Percentiles rank a stretch among this genome's conserved stretches.
These are phyloP conservation scores for Reinhardtius hippoglossoides DNA, from an alignment of 2,113 vertebrate species.

Conservation along the genomic window DNA sequence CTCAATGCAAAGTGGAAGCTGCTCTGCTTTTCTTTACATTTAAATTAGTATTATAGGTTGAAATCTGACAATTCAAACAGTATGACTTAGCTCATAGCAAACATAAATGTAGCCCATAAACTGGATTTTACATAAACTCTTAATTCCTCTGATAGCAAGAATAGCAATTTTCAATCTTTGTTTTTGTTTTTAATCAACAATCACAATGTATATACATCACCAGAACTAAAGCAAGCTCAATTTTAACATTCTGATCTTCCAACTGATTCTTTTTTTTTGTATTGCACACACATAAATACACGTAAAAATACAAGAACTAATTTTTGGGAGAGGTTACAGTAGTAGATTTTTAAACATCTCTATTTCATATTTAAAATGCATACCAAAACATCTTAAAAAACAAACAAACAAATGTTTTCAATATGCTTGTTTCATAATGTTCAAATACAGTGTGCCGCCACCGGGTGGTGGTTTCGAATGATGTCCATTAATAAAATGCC, in stretches of 20 bases:
- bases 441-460: slow-evolving; percentile 79
- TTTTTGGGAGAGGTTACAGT: slow-evolving; percentile 76
- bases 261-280: slow-evolving; percentile 64
- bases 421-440: slow-evolving; percentile 79
- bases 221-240: slow-evolving; percentile 83
- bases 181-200: slow-evolving; percentile 76
- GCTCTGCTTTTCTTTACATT: slow-evolving; percentile 79
- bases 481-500: slow-evolving; percentile 79
- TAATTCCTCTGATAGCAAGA: slow-evolving; percentile 78
- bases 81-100: slow-evolving; percentile 82
- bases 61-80: slow-evolving; percentile 77
- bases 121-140: slow-evolving; percentile 74
- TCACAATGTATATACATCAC: slow-evolving; percentile 83
- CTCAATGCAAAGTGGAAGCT: slow-evolving; percentile 79
- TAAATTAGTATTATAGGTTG: slow-evolving; percentile 78
- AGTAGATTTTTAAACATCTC: slow-evolving; percentile 80
- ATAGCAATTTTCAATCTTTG: slow-evolving; percentile 75
- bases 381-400: slow-evolving; percentile 85
- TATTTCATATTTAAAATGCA: slow-evolving; percentile 84
- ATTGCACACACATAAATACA: slow-evolving; percentile 82
- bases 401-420: slow-evolving; percentile 71
- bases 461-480: slow-evolving; percentile 67
- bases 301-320: slow-evolving; percentile 80
- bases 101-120: slow-evolving; percentile 81
- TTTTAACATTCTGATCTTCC: slow-evolving; percentile 81